Base-by-base conservation (phyloP, 2,113 vertebrate species). In the Bufo bufo region DNA sequence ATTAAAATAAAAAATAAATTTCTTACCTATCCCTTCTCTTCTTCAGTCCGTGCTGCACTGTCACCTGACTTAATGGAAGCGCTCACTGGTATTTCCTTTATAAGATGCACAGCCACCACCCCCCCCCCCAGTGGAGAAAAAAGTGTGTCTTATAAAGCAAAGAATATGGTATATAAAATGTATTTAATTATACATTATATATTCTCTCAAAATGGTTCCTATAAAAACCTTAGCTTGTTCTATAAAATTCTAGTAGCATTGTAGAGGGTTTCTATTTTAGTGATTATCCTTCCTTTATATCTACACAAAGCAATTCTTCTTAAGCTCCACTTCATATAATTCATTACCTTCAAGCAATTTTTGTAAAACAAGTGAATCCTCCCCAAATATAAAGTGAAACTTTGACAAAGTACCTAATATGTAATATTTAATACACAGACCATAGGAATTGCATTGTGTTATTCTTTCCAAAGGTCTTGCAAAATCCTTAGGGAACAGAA, bases 351-450 rank as follows among this genome's bases (percentile, higher is more conserved):
- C 50, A 59, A 45, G 6, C 4, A 10, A 59, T 58, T 43, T 6
- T 80, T 54, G 19, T 56, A 13, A 78, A 56, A 56, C 77, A 52
- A 3, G 13, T 45, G 56, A 74, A 85, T n/a, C 49, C 7, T 43
- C n/a, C 16, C 17, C 50, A 85, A 85, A 85, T 45, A 3, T 58
- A 19, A 50, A 82, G 65, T 74, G 50, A 87, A 82, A 82, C 11
- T 87, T 47, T 87, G 66, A 61, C 72, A 82, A 71, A 82, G 71
- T 49, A 87, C 54, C 54, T 61, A 6, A 82, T 82, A 61, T 33
- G 75, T 79, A 54, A 65, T 86, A 63, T 87, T 87, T 82, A 82
- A 87, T 87, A 87, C 59, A 82, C 52, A 82, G 79, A 77, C 33
- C 47, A 84, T 65, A n/a, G n/a, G 8, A 77, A 83, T 74, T 50